These are phyloP conservation scores for Rhogogaster chlorosoma DNA, from an alignment of 2,888 invertebrate genomes.

Conservation along the genomic window DNA sequence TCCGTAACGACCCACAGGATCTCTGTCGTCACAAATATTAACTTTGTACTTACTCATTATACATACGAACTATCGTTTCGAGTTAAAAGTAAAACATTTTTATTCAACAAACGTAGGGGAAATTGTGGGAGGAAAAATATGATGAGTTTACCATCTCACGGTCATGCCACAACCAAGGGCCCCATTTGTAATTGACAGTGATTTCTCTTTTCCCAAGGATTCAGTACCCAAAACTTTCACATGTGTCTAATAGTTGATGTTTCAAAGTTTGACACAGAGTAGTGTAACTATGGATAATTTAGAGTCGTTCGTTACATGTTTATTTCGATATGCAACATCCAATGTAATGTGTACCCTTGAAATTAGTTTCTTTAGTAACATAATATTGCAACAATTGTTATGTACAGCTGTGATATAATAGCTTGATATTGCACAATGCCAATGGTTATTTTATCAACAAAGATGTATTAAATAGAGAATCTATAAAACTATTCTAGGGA, in stretches of 20 bases:
- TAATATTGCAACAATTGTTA: constrained; percentile 6
- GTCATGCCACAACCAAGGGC: neutral
- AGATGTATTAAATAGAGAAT: neutral
- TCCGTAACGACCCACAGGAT: neutral
- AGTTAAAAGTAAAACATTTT: neutral
- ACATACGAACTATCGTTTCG: neutral
- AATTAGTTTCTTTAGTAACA: neutral
- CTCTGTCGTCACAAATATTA: neutral
- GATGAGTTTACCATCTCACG: neutral
- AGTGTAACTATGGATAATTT: neutral
- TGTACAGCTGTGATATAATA: constrained; percentile 27
- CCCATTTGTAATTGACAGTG: constrained; percentile 1
- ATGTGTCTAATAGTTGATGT: neutral
- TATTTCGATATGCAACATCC: neutral
- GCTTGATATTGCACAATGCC: neutral
- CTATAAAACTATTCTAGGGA: constrained; percentile 12
- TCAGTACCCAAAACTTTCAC: neutral
- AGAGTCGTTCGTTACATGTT: neutral
- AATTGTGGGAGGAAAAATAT: neutral
- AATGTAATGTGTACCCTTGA: neutral
- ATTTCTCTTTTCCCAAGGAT: constrained; percentile 29
- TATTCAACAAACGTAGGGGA: neutral
- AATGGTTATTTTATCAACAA: neutral
- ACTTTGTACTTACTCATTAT: constrained; percentile 1
- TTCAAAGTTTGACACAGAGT: neutral